Conservation (phyloP, 2,797 vertebrate genomes). For the Hybognathus amarus region DNA sequence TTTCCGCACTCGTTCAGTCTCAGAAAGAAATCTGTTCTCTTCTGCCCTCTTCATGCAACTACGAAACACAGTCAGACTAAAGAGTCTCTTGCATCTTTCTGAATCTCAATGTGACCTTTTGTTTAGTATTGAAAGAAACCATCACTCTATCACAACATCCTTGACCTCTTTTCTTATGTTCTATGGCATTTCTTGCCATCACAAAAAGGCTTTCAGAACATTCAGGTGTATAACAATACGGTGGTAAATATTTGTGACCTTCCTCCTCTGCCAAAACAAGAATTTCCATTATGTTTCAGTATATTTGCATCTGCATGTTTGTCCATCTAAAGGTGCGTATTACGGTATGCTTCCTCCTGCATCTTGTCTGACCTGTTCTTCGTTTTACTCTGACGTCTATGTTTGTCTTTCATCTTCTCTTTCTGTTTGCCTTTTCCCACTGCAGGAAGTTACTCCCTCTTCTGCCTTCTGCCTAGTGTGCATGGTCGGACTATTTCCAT, state of each 20-base stretch:
- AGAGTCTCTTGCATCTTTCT: slow-evolving; percentile 24
- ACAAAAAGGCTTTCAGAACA: slow-evolving; percentile 17
- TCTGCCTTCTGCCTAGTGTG: slow-evolving; percentile 21
- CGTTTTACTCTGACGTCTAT: slow-evolving; percentile 23
- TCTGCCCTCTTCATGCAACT: not conserved
- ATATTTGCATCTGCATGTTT: slow-evolving; percentile 23
- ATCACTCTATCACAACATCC: not conserved
- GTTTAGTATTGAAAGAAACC: not conserved
- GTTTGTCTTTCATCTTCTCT: slow-evolving; percentile 43
- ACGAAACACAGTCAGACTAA: not conserved
- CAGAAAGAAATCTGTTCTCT: slow-evolving; percentile 24
- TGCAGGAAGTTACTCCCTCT: slow-evolving; percentile 25
- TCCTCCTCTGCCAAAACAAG: not conserved
- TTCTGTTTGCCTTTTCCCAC: slow-evolving; percentile 42
- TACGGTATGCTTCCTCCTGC: not conserved
- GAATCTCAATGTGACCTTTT: slow-evolving; percentile 35
- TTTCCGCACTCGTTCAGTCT: slow-evolving; percentile 23
- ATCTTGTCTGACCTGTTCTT: slow-evolving; percentile 44
- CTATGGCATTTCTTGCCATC: not conserved
- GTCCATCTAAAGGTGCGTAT: not conserved
- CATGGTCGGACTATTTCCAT: slow-evolving; percentile 29
- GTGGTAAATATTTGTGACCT: not conserved
- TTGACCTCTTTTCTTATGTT: not conserved
- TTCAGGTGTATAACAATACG: not conserved
- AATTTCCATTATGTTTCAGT: slow-evolving; percentile 10